Percentiles rank a stretch among this genome's conserved stretches.
Conservation (phyloP, 2,888 invertebrate genomes). For the Serripes groenlandicus region DNA sequence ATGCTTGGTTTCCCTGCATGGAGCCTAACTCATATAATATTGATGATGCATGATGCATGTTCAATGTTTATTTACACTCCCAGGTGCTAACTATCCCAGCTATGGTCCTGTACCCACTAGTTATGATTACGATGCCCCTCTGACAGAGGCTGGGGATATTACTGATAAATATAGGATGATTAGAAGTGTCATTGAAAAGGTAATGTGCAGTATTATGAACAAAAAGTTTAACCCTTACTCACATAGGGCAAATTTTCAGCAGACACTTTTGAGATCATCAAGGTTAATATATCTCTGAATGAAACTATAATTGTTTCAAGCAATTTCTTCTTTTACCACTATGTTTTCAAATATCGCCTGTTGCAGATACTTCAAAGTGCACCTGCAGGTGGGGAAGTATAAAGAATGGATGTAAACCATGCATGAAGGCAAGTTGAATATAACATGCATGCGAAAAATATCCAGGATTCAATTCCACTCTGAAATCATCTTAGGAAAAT, state of each 20-base stretch:
- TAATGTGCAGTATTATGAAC: neutral
- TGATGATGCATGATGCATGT: neutral
- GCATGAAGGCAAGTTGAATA: too few species aligned
- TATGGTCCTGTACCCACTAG: constrained; percentile 83
- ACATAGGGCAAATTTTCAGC: neutral
- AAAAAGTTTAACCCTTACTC: neutral
- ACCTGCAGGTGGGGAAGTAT: too few species aligned
- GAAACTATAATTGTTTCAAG: neutral
- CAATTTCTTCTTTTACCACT: neutral
- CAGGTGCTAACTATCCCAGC: constrained; percentile 79
- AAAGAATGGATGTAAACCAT: too few species aligned
- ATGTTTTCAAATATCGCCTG: neutral
- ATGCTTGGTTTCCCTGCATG: too few species aligned
- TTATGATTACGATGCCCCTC: constrained; percentile 97
- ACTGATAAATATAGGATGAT: constrained; percentile 91
- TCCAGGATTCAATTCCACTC: too few species aligned
- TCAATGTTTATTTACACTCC: neutral
- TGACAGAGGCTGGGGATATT: constrained; percentile 95
- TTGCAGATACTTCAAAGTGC: too few species aligned
- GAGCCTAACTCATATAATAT: neutral
- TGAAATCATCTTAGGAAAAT: too few species aligned
- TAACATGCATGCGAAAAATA: too few species aligned
- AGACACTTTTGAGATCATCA: too few species aligned
- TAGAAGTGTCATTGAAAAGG: constrained; percentile 80
- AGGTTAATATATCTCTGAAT: too few species aligned